Evolutionary conservation across 1,140 invertebrate genomes (phyloP).

Genomic region (Drosophila gunungcola): DNA sequence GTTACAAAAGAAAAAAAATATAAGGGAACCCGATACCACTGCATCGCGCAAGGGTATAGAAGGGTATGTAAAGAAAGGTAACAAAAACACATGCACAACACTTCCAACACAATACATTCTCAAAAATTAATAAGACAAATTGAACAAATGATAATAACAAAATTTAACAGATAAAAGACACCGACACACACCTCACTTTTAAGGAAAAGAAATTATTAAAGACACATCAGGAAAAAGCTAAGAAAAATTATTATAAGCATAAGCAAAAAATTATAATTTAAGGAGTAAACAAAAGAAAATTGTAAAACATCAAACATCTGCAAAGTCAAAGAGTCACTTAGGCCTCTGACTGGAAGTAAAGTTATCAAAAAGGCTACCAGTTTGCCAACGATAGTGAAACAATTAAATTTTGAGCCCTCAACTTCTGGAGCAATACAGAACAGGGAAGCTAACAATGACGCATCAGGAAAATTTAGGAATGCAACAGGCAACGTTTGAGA

Average conservation of each 20-base stretch:
- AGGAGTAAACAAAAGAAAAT: constrained; percentile 4
- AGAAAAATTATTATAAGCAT: background rate
- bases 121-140: constrained; percentile 4
- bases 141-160: constrained; percentile 8
- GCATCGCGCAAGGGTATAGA: constrained; percentile 9
- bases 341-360: constrained; percentile 2
- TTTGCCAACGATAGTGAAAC: constrained; percentile 4
- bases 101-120: constrained; percentile 5
- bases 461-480: constrained; percentile 5
- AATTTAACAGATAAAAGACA: background rate
- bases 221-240: constrained; percentile 2
- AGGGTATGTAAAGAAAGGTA: background rate
- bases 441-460: constrained; percentile 1
- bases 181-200: constrained; percentile 9
- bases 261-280: constrained; percentile 1
- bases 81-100: background rate
- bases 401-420: constrained; percentile 9
- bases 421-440: constrained; percentile 7
- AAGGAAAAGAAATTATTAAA: constrained; percentile 6
- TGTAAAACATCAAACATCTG: constrained; percentile 5
- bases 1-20: background rate
- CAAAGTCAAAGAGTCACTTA: constrained; percentile 9
- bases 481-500: constrained; percentile 8
- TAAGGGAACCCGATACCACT: constrained; percentile 7
- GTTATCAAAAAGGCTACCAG: constrained; percentile 6